These are phyloP conservation scores for Lanius collurio DNA, from an alignment of 2,113 vertebrate genomes.

Conservation along the genomic window DNA sequence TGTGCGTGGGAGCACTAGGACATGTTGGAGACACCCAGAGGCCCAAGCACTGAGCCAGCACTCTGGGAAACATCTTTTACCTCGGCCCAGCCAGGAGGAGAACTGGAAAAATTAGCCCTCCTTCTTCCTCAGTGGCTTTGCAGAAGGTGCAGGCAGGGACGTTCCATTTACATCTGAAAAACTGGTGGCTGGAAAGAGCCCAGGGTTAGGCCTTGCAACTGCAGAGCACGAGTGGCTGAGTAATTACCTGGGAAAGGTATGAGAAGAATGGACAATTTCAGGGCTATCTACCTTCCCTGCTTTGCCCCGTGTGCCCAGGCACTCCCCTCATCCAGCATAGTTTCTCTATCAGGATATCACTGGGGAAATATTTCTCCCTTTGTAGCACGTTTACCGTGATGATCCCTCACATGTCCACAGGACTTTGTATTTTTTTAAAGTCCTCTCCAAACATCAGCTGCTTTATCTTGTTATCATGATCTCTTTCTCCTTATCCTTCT, in stretches of 20 bases:
- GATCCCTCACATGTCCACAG: background rate
- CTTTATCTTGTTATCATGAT: background rate
- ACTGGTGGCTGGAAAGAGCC: background rate
- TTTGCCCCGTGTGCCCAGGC: background rate
- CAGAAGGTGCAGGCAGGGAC: background rate
- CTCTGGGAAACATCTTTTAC: background rate
- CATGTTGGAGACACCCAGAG: fast-evolving
- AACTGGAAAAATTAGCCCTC: background rate
- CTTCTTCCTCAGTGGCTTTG: background rate
- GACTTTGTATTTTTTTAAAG: background rate
- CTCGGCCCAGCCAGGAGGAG: background rate
- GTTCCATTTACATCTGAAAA: background rate
- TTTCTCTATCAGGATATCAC: background rate
- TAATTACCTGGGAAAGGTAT: background rate
- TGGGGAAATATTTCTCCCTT: background rate
- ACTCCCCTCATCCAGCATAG: background rate
- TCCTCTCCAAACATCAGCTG: background rate
- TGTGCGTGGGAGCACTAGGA: background rate
- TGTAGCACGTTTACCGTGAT: fast-evolving
- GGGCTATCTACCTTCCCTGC: background rate
- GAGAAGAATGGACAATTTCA: background rate
- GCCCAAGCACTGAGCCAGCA: background rate
- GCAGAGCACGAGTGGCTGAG: background rate
- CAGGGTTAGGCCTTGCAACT: background rate
- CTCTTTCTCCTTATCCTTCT: constrained; percentile 29